Conservation (phyloP, 2,888 invertebrate species). For the Diploptera punctata region DNA sequence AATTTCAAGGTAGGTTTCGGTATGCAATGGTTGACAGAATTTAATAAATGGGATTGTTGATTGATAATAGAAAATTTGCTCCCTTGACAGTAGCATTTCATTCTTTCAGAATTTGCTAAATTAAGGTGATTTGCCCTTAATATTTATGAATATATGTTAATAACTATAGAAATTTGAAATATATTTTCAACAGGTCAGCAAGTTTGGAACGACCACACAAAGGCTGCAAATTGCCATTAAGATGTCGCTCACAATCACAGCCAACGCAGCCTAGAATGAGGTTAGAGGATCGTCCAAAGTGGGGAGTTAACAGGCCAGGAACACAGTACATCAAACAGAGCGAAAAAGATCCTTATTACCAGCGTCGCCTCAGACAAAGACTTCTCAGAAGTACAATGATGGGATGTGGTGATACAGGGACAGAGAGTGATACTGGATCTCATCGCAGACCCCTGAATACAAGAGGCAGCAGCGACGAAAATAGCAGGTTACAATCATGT, state of each 20-base stretch:
- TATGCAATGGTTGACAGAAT: too few species aligned
- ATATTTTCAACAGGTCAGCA: conserved; percentile 33
- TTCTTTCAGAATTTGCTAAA: too few species aligned
- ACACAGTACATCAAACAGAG: conserved; percentile 89
- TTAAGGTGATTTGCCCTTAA: too few species aligned
- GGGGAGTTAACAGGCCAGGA: conserved; percentile 64
- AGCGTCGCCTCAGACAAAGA: conserved; percentile 58
- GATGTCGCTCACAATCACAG: conserved; percentile 38
- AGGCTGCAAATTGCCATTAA: conserved; percentile 32
- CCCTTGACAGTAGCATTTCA: too few species aligned
- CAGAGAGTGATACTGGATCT: conserved; percentile 34
- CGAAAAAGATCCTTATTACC: conserved; percentile 86
- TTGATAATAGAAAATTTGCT: too few species aligned
- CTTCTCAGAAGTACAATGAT: background rate
- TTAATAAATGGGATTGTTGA: too few species aligned
- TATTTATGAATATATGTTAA: background rate
- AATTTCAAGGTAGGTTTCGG: too few species aligned
- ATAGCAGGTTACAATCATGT: conserved; percentile 40
- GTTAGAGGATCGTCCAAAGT: conserved; percentile 52
- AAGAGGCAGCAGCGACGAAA: conserved; percentile 34
- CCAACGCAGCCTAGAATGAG: conserved; percentile 30
- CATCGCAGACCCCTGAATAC: background rate
- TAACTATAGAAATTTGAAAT: too few species aligned
- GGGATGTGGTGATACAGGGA: conserved; percentile 28
- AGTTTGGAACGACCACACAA: conserved; percentile 39